Conservation (phyloP, 2,797 vertebrate species). For the Smutsia gigantea region DNA sequence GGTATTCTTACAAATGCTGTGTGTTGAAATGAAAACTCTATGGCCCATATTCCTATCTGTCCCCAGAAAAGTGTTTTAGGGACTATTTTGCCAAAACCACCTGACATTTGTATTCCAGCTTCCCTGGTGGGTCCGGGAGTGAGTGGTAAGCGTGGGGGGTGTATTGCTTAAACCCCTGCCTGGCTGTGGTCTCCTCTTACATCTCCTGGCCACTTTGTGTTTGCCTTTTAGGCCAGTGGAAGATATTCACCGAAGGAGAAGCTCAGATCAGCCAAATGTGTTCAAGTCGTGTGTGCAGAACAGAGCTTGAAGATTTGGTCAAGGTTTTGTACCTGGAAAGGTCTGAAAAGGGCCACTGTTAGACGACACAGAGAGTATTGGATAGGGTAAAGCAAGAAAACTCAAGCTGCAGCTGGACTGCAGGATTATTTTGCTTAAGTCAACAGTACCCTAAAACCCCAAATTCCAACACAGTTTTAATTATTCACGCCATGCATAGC, state of each 20-base stretch:
- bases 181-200: slow-evolving; percentile 44
- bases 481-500: slow-evolving; percentile 86
- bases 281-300: slow-evolving; percentile 88
- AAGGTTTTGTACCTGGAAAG: slow-evolving; percentile 90
- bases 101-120: not conserved
- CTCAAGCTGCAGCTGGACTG: slow-evolving; percentile 89
- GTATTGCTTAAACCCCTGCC: not conserved
- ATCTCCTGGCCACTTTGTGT: slow-evolving; percentile 65
- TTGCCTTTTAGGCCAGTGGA: slow-evolving; percentile 89
- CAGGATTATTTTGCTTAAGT: slow-evolving; percentile 87
- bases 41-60: not conserved
- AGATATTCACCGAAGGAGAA: slow-evolving; percentile 91
- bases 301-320: slow-evolving; percentile 90
- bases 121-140: not conserved
- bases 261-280: slow-evolving; percentile 90
- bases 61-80: not conserved
- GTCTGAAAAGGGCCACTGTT: slow-evolving; percentile 90
- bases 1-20: slow-evolving; percentile 17
- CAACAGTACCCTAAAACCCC: slow-evolving; percentile 84
- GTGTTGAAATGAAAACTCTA: slow-evolving; percentile 35
- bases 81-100: not conserved
- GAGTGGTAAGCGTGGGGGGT: not conserved
- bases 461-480: slow-evolving; percentile 85
- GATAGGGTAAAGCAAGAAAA: slow-evolving; percentile 83
- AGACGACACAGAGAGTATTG: slow-evolving; percentile 81